Percentiles rank a stretch among this genome's conserved stretches.
Conservation (phyloP, 2,797 vertebrate species). For the Hippopotamyrus pictus region DNA sequence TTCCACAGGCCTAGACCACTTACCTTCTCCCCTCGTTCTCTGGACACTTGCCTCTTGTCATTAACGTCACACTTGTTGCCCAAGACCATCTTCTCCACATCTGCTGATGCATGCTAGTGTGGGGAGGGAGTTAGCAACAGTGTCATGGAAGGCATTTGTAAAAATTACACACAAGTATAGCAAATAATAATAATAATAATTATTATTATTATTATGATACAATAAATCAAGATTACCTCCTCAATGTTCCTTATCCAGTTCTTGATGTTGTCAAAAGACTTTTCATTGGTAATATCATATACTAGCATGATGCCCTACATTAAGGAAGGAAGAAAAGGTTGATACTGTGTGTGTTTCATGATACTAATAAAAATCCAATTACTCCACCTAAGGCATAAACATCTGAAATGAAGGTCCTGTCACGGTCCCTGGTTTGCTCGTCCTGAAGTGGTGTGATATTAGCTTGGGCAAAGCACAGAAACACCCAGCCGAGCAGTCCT, state of each 20-base stretch:
- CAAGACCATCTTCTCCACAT: conserved; percentile 96
- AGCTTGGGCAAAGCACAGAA: background rate
- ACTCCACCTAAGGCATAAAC: background rate
- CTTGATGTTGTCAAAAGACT: conserved; percentile 97
- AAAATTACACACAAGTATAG: background rate
- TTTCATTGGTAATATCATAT: conserved; percentile 98
- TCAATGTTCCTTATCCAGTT: conserved; percentile 99
- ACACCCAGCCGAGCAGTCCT: background rate
- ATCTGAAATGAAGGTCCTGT: background rate
- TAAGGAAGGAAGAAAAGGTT: background rate
- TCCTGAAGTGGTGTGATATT: background rate
- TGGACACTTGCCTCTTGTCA: conserved; percentile 91
- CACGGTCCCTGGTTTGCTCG: background rate
- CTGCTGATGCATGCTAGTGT: conserved; percentile 85
- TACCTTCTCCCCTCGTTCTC: conserved; percentile 91
- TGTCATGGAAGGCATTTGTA: background rate
- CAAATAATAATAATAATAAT: background rate
- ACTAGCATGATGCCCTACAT: conserved; percentile 95
- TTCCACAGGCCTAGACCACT: background rate
- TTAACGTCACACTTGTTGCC: conserved; percentile 98
- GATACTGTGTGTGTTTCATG: background rate
- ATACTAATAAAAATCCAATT: background rate
- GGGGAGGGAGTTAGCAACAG: conserved; percentile 6
- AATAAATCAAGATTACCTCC: conserved; percentile 65
- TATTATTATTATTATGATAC: background rate